Base-by-base conservation (phyloP, 2,888 invertebrate species). In the Ypsolopha sequella region DNA sequence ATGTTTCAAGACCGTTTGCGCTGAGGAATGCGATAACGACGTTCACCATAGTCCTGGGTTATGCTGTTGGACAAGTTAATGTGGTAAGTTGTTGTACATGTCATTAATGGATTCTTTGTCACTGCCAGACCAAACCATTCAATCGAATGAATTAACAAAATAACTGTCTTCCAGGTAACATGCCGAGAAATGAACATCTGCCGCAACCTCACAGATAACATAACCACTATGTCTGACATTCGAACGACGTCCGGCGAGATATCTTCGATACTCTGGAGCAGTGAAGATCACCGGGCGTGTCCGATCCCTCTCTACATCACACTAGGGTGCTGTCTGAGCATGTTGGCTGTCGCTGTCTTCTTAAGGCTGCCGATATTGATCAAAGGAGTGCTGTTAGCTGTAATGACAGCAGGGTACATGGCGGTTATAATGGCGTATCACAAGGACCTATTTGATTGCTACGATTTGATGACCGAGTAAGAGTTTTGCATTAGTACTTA, bases 41-140 rank as follows among this genome's bases (percentile, higher is more conserved):
- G 13, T 95, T 96, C 63, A 95, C 96, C 1, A 92, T 96, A 54
- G 90, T 96, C 8, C 87, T 96, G 53, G 91, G 96, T 38, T 96
- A 96, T 73, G 93, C 95, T 48, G 95, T 96, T 56, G 95, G 95
- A 49, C 96, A 96, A 87, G 95, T 96, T 55, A 97, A 97, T 88
- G 95, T 96, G 88, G 96, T 96, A 87, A 90, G 95, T 90, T 11
- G 2, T 41, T 11, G 1, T 11, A 41, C 10, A 41, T 33, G 24
- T 24, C 11, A 6, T 11, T n/a, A n/a, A n/a, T n/a, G n/a, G n/a
- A n/a, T n/a, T 43, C 3, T 43, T 43, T 43, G 43, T 43, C 11
- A 11, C 8, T 13, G 8, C 11, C 43, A 13, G 11, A 43, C 1
- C 38, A 2, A n/a, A n/a, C 43, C 13, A 43, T 13, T 8, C 14